Evolutionary conservation across 92 coral and sea anemone genomes (phyloP).

Genomic region (Porites evermanni): DNA sequence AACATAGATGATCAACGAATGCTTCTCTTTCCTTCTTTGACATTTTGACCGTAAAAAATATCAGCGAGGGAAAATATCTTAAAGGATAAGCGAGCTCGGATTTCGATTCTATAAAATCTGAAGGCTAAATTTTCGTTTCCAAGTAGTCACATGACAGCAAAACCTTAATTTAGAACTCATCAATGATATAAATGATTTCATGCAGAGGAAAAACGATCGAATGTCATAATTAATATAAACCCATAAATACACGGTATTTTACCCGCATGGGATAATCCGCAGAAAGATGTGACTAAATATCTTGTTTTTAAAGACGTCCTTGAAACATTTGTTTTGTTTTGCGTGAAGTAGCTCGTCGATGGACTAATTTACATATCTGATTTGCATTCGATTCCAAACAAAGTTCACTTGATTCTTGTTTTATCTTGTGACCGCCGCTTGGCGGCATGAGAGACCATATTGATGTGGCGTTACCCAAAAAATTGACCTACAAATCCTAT

Average conservation of each 20-base stretch:
- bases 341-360: neutral
- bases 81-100: neutral
- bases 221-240: too few species aligned
- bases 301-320: neutral
- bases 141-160: neutral
- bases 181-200: neutral
- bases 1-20: neutral
- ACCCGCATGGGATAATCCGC: neutral
- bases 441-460: neutral
- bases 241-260: neutral
- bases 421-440: conserved; percentile 7
- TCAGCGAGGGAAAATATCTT: neutral
- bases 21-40: neutral
- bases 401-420: conserved; percentile 14
- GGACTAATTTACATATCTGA: conserved; percentile 16
- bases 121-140: neutral
- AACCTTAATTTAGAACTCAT: neutral
- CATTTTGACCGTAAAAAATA: neutral
- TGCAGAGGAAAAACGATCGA: neutral
- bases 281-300: neutral
- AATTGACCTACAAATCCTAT: neutral
- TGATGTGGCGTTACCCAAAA: neutral
- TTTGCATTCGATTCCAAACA: conserved; percentile 45
- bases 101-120: neutral
- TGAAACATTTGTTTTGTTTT: conserved; percentile 1